Evolutionary conservation across 2,797 vertebrate species (phyloP).

Genomic region (Uromys caudimaculatus): DNA sequence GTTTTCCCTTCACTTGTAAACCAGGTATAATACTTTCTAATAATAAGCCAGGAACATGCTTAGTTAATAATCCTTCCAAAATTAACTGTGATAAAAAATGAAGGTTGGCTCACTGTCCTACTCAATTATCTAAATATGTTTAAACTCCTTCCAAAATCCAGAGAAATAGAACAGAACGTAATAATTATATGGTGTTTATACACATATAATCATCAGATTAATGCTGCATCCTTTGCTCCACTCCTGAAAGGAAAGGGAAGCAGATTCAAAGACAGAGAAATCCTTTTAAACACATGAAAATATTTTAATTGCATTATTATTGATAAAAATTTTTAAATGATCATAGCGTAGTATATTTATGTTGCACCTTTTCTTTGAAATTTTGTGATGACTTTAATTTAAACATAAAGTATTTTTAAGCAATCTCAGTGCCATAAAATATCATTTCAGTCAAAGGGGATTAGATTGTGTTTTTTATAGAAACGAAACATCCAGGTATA

Average conservation of each 20-base stretch:
- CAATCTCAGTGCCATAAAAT: conserved; percentile 44
- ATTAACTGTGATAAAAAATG: conserved; percentile 22
- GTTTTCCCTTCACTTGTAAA: conserved; percentile 18
- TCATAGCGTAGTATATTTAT: conserved; percentile 44
- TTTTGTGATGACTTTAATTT: conserved; percentile 60
- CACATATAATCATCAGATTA: conserved; percentile 70
- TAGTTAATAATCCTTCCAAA: conserved; percentile 53
- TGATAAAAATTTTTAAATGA: conserved; percentile 73
- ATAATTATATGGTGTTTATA: conserved; percentile 72
- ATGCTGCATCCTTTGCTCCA: conserved; percentile 58
- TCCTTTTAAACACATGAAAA: conserved; percentile 53
- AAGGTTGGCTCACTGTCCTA: conserved; percentile 37
- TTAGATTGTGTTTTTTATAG: conserved; percentile 20
- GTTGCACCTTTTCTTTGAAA: conserved; percentile 53
- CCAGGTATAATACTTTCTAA: conserved; percentile 62
- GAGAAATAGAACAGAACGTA: conserved; percentile 39
- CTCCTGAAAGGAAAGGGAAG: conserved; percentile 56
- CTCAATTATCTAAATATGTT: conserved; percentile 69
- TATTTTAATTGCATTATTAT: conserved; percentile 60
- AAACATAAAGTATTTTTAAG: conserved; percentile 67
- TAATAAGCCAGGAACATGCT: conserved; percentile 58
- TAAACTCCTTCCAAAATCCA: conserved; percentile 75
- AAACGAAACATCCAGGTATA: conserved; percentile 37
- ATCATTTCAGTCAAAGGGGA: conserved; percentile 40
- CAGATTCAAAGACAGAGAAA: conserved; percentile 59